Conservation (phyloP, 1,140 invertebrate genomes). For the Diuraphis noxia region DNA sequence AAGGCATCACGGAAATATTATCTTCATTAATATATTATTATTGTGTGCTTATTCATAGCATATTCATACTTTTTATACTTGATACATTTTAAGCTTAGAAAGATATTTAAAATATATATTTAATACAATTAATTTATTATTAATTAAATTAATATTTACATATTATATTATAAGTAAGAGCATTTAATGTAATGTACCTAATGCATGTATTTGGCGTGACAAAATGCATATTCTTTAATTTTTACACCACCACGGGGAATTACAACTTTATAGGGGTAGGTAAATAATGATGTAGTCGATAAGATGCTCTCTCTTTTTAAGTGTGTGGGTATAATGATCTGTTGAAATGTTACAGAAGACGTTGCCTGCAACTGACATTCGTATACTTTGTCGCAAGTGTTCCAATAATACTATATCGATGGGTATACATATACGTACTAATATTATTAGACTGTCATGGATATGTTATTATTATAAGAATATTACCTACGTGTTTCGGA, state of each 20-base stretch:
- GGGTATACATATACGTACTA: too few relatives aligned
- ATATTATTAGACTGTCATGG: too few relatives aligned
- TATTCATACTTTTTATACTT: neutral
- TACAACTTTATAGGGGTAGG: neutral
- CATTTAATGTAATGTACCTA: neutral
- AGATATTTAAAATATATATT: too few relatives aligned
- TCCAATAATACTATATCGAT: neutral
- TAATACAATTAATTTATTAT: too few relatives aligned
- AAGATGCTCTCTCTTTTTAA: neutral
- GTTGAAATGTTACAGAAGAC: neutral
- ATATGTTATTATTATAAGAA: neutral
- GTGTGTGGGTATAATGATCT: neutral
- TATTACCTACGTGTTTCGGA: neutral
- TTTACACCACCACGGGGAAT: neutral
- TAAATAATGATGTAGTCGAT: neutral
- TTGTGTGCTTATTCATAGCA: neutral
- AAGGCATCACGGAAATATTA: too few relatives aligned
- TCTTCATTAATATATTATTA: too few relatives aligned
- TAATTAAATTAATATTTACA: neutral
- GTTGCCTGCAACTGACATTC: neutral
- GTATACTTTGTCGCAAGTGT: neutral
- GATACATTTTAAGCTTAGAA: neutral
- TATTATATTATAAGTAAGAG: neutral
- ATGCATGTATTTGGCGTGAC: neutral
- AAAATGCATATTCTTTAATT: neutral